Conservation (phyloP, 1,140 invertebrate genomes). For the Cecropterus lyciades region DNA sequence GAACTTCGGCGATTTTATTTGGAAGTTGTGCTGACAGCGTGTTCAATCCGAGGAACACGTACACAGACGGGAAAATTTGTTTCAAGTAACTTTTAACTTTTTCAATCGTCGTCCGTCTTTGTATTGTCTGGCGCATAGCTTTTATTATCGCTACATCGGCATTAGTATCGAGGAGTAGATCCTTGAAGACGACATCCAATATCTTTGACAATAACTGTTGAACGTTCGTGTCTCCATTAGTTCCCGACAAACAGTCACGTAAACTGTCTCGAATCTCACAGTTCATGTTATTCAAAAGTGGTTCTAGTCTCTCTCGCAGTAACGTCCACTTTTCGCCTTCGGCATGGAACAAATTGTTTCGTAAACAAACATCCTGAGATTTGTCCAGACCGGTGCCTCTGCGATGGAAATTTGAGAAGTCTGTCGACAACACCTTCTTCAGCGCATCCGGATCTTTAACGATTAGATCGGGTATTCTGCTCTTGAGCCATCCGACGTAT, state of each 20-base stretch:
- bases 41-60: conserved; percentile 57
- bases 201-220: conserved; percentile 73
- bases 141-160: conserved; percentile 55
- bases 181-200: conserved; percentile 74
- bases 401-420: conserved; percentile 83
- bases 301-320: conserved; percentile 59
- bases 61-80: conserved; percentile 71
- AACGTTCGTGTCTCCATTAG: conserved; percentile 76
- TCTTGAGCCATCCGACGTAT: conserved; percentile 79
- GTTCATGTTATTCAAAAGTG: conserved; percentile 61
- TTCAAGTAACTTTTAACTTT: conserved; percentile 72
- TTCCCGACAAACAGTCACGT: conserved; percentile 75
- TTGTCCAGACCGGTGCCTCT: conserved; percentile 76
- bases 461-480: conserved; percentile 82
- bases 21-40: conserved; percentile 48
- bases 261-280: conserved; percentile 62
- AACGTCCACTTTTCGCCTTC: conserved; percentile 78
- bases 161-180: conserved; percentile 67
- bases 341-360: conserved; percentile 80
- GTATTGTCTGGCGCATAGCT: conserved; percentile 51
- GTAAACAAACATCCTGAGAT: conserved; percentile 80
- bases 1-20: conserved; percentile 44
- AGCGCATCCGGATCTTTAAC: conserved; percentile 84
- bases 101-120: conserved; percentile 53
- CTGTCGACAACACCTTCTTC: conserved; percentile 84